These are phyloP conservation scores for Enteromius afrohamiltoni DNA, from an alignment of 2,797 vertebrate genomes.

Conservation along the genomic window DNA sequence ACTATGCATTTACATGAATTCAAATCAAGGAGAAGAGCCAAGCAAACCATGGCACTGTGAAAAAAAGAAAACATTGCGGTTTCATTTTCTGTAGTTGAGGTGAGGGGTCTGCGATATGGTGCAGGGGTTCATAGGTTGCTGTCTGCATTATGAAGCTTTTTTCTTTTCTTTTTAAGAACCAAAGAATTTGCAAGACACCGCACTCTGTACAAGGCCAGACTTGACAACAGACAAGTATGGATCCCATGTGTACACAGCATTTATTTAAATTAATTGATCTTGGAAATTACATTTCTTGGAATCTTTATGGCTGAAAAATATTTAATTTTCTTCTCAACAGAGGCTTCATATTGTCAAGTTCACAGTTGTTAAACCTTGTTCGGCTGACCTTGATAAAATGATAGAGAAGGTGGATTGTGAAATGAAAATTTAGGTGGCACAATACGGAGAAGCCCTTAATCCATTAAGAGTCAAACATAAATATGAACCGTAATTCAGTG, in stretches of 20 bases:
- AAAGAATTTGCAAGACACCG: background rate
- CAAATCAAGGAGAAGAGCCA: background rate
- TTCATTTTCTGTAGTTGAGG: background rate
- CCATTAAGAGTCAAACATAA: constrained; percentile 61
- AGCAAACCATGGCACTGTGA: background rate
- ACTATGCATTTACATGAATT: background rate
- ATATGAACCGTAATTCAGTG: constrained; percentile 65
- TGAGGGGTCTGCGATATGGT: background rate
- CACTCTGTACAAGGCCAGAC: background rate
- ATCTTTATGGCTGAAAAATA: background rate
- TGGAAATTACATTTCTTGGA: background rate
- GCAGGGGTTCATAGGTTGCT: background rate
- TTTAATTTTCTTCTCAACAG: constrained; percentile 16
- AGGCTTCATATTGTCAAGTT: constrained; percentile 17
- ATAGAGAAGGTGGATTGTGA: constrained; percentile 5
- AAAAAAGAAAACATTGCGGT: background rate
- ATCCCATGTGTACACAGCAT: background rate
- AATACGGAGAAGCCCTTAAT: constrained; percentile 56
- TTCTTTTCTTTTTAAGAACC: background rate
- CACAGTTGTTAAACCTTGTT: constrained; percentile 39
- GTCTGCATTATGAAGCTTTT: background rate
- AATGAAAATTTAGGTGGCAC: constrained; percentile 63
- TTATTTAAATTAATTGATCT: background rate
- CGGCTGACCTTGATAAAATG: constrained; percentile 14
- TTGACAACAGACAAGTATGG: background rate